Evolutionary conservation across 2,113 vertebrate species (phyloP).

Genomic region (Alosa alosa): DNA sequence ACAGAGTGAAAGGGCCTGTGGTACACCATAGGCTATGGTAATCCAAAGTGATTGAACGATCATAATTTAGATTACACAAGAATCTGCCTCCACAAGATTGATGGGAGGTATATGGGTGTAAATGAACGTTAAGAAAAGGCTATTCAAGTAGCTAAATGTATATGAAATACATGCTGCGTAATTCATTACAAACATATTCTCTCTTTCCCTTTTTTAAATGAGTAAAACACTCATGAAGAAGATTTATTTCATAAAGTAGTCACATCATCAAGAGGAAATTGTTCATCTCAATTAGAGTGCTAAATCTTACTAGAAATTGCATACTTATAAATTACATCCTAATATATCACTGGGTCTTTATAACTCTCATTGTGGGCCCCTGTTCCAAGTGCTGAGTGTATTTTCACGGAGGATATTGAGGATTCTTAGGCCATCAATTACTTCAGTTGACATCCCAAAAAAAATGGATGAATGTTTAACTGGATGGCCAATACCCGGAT

Average conservation of each 20-base stretch:
- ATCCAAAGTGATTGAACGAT: slow-evolving; percentile 55
- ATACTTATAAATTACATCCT: slow-evolving; percentile 36
- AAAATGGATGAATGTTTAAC: background rate
- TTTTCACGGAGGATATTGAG: background rate
- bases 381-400: slow-evolving; percentile 10
- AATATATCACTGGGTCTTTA: slow-evolving; percentile 42
- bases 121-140: background rate
- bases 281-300: slow-evolving; percentile 36
- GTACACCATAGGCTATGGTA: slow-evolving; percentile 39
- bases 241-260: slow-evolving; percentile 39
- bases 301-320: slow-evolving; percentile 14
- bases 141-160: background rate
- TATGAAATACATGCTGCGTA: background rate
- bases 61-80: slow-evolving; percentile 63
- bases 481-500: background rate
- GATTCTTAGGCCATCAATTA: background rate
- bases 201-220: background rate
- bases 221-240: slow-evolving; percentile 18
- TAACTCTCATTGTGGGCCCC: slow-evolving; percentile 19
- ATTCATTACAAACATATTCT: background rate
- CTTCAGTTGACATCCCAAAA: background rate
- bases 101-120: slow-evolving; percentile 33
- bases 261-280: slow-evolving; percentile 37
- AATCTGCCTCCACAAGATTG: slow-evolving; percentile 46
- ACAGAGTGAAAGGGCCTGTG: slow-evolving; percentile 49